These are phyloP conservation scores for Lutraria rhynchaena DNA, from an alignment of 1,140 invertebrate genomes.

Conservation along the genomic window DNA sequence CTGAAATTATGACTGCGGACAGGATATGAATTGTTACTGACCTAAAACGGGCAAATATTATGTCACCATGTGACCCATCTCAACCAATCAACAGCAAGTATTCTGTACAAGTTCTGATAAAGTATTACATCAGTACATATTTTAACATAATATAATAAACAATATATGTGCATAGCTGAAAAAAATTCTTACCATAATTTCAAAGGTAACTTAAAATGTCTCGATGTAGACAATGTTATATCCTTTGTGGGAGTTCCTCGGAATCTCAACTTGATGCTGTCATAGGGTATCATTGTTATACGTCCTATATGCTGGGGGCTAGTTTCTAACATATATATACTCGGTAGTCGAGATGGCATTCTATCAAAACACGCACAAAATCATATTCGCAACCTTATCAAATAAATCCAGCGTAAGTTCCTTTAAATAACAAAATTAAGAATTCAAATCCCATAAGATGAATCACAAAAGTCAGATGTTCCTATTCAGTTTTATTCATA, in stretches of 20 bases:
- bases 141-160: not conserved
- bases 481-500: too few relatives aligned
- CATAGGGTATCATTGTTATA: conserved; percentile 65
- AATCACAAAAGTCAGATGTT: too few relatives aligned
- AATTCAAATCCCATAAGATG: too few relatives aligned
- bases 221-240: not conserved
- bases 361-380: not conserved
- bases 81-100: too few relatives aligned
- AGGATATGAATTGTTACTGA: too few relatives aligned
- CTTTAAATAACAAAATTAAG: too few relatives aligned
- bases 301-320: conserved; percentile 8
- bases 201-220: conserved; percentile 28
- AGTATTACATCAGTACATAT: too few relatives aligned
- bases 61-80: too few relatives aligned
- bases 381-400: not conserved
- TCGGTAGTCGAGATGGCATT: conserved; percentile 51
- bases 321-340: conserved; percentile 35
- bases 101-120: too few relatives aligned
- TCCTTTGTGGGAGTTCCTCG: conserved; percentile 61
- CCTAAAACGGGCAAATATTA: too few relatives aligned
- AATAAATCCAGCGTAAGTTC: too few relatives aligned
- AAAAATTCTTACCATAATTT: conserved; percentile 39
- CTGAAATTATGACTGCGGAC: too few relatives aligned
- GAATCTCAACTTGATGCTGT: conserved; percentile 65
- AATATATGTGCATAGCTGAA: not conserved